Evolutionary conservation across 2,888 invertebrate species (phyloP), one percentile per base, ranked within the genome.

Genomic region (Linnaemya tessellans): DNA sequence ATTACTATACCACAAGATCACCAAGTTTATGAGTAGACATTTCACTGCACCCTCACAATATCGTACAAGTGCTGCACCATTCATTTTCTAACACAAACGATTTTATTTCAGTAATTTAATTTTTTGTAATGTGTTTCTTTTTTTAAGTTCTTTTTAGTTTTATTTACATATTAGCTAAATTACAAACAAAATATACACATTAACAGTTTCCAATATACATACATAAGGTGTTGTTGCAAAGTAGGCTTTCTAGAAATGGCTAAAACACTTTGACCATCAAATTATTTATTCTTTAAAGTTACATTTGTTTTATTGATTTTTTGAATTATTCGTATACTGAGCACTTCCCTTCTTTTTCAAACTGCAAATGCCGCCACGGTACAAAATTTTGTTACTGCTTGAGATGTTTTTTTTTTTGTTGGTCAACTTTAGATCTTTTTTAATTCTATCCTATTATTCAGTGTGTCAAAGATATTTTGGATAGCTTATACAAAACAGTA

Each of bases 331-430:
- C 30, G 30, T 78, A 73, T 68, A 88, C 88, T 90, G 30, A 3
- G 90, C 90, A 90, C 90, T 84, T 88, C 86, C 88, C 87, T 89
- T 83, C 84, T 82, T 81, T 80, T 74, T 73, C 87, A 88, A 90
- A 88, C 88, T 88, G 89, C 89, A 91, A 89, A 85, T 87, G 82
- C 82, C 67, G 3, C 18, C 2, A 54, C 71, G 85, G 87, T 88
- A 87, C 85, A 87, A 84, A 60, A 73, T 80, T 51, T 84, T 80
- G 54, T 60, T 62, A 80, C 75, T 88, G 88, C 86, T 88, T 84
- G 84, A 82, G 73, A 74, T 38, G 25, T 41, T n/a, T n/a, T n/a
- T n/a, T 41, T 20, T 49, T 71, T 78, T 74, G 54, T 80, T 78
- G 58, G 38, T 80, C 43, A 71, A 65, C 41, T 73, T 60, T 74